Conservation (phyloP, 1,140 invertebrate genomes). For the Trigoniulus corallinus region DNA sequence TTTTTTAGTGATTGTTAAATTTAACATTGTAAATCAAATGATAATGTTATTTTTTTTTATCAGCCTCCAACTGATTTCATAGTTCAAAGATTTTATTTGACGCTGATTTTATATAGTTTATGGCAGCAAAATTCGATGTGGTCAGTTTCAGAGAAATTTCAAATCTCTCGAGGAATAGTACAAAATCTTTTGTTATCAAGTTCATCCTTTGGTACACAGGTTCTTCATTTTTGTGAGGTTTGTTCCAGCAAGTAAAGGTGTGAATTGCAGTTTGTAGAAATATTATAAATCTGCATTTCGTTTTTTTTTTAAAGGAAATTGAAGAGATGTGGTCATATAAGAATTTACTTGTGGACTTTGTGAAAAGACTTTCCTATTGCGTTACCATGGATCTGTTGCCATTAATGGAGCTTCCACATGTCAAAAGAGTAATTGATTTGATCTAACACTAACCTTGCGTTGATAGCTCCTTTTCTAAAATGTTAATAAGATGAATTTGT, state of each 20-base stretch:
- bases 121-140: conserved; percentile 55
- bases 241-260: no score
- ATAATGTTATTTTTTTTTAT: no score
- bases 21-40: no score
- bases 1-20: no score
- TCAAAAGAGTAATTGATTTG: conserved; percentile 46
- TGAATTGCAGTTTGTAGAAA: no score
- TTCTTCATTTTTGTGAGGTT: conserved; percentile 54
- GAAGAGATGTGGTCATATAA: conserved; percentile 66
- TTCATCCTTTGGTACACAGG: conserved; percentile 49
- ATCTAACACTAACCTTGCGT: neutral
- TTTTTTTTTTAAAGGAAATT: conserved; percentile 36
- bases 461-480: conserved; percentile 3
- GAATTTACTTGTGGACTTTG: conserved; percentile 48
- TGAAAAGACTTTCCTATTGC: conserved; percentile 50
- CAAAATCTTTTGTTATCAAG: conserved; percentile 52
- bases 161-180: conserved; percentile 42
- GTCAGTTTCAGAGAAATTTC: conserved; percentile 52
- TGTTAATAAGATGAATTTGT: neutral
- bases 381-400: conserved; percentile 54
- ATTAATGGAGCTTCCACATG: conserved; percentile 63
- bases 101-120: conserved; percentile 65
- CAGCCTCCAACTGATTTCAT: no score
- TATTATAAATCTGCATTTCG: conserved; percentile 6
- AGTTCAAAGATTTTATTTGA: conserved; percentile 61